These are phyloP conservation scores for Zingel zingel DNA, from an alignment of 2,113 vertebrate genomes.

Conservation along the genomic window DNA sequence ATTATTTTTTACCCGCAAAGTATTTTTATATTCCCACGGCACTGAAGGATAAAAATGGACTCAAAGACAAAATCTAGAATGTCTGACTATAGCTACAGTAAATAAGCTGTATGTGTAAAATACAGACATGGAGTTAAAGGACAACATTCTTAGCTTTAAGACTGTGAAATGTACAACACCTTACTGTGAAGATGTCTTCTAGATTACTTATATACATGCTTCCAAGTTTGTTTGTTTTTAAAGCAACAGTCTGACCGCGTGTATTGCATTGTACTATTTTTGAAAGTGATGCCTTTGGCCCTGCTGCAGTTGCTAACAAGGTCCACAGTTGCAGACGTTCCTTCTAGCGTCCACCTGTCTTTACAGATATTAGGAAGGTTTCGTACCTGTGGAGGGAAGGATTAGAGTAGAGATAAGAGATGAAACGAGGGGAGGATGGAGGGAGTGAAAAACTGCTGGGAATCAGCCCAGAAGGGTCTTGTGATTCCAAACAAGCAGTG, in stretches of 20 bases:
- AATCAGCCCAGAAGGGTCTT: slow-evolving; percentile 40
- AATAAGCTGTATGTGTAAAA: not conserved
- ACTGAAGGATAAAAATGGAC: not conserved
- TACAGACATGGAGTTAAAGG: not conserved
- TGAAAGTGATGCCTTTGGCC: not conserved
- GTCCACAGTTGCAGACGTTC: not conserved
- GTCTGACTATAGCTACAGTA: not conserved
- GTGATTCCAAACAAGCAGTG: slow-evolving; percentile 52
- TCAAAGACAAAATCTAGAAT: not conserved
- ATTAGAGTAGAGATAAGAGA: not conserved
- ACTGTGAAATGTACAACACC: not conserved
- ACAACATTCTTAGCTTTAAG: not conserved
- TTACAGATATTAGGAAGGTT: not conserved
- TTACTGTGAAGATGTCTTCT: not conserved
- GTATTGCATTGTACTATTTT: not conserved
- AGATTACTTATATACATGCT: not conserved
- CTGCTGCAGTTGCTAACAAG: not conserved
- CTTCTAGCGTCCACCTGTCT: not conserved
- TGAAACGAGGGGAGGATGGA: not conserved
- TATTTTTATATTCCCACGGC: not conserved
- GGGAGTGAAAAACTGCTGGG: slow-evolving; percentile 20
- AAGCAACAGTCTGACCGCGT: not conserved
- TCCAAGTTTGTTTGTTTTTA: not conserved
- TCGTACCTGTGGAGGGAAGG: slow-evolving; percentile 1
- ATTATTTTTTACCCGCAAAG: not conserved